Percentiles rank a stretch among this genome's conserved stretches.
Evolutionary conservation across 1,140 invertebrate genomes (phyloP).

Genomic region (Papilio dardanus): DNA sequence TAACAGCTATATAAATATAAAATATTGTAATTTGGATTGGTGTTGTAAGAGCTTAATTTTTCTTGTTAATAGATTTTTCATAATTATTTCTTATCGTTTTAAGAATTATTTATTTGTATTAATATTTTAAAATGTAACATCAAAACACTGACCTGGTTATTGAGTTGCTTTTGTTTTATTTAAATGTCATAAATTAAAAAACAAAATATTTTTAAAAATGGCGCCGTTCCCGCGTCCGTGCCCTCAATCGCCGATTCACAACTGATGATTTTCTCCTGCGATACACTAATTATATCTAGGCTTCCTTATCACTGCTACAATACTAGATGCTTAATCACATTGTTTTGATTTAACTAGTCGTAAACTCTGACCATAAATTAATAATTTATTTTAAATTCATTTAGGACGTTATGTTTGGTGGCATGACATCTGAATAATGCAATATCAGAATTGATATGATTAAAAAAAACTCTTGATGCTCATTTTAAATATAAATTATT

Average conservation of each 20-base stretch:
- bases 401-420: not conserved
- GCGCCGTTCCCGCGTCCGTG: not conserved
- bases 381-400: not conserved
- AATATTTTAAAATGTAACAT: not conserved
- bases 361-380: not conserved
- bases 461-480: not conserved
- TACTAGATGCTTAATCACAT: conserved; percentile 2
- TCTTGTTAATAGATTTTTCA: not conserved
- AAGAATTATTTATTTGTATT: not conserved
- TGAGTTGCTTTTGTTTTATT: not conserved
- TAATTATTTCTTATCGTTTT: not conserved
- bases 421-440: not conserved
- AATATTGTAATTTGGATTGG: not conserved
- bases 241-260: conserved; percentile 7
- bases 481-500: not conserved
- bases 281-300: conserved; percentile 20
- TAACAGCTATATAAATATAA: not conserved
- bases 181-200: conserved; percentile 22
- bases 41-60: not conserved
- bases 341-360: not conserved
- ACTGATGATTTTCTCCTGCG: conserved; percentile 14
- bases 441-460: not conserved
- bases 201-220: not conserved
- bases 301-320: not conserved
- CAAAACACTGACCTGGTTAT: conserved; percentile 4